These are phyloP conservation scores for Sebastes umbrosus DNA, from an alignment of 2,797 vertebrate genomes.

Conservation along the genomic window DNA sequence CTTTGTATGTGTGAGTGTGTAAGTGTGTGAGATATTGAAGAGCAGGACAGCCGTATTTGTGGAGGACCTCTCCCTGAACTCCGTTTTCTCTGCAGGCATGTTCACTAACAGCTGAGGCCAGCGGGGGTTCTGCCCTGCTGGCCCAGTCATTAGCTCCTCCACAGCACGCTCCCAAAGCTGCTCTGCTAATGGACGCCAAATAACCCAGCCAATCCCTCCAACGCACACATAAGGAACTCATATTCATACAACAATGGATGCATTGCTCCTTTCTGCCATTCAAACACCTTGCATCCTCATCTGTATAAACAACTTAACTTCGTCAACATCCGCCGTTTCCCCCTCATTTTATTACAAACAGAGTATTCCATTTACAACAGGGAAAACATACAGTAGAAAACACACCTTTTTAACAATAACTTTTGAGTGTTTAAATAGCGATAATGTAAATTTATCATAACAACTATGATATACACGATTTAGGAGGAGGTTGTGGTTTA, in stretches of 20 bases:
- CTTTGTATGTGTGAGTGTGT: slow-evolving; percentile 10
- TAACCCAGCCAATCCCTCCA: slow-evolving; percentile 31
- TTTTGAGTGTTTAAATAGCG: slow-evolving; percentile 43
- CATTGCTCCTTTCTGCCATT: background rate
- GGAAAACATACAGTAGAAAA: slow-evolving; percentile 61
- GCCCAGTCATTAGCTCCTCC: slow-evolving; percentile 66
- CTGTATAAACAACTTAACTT: slow-evolving; percentile 1
- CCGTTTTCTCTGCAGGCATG: slow-evolving; percentile 49
- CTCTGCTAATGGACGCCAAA: slow-evolving; percentile 57
- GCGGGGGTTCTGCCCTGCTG: slow-evolving; percentile 47
- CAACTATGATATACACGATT: slow-evolving; percentile 33
- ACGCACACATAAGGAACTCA: slow-evolving; percentile 36
- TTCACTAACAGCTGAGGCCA: slow-evolving; percentile 59
- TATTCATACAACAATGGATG: slow-evolving; percentile 15
- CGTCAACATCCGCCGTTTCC: slow-evolving; percentile 17
- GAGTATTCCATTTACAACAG: slow-evolving; percentile 45
- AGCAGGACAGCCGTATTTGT: slow-evolving; percentile 18
- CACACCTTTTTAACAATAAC: slow-evolving; percentile 10
- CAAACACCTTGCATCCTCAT: slow-evolving; percentile 9
- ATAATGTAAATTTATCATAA: slow-evolving; percentile 32
- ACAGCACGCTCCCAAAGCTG: slow-evolving; percentile 60
- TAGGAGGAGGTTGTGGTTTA: background rate
- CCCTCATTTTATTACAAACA: slow-evolving; percentile 70
- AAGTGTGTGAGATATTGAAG: slow-evolving; percentile 11
- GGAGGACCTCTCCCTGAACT: slow-evolving; percentile 69